These are phyloP conservation scores for Silurus asotus DNA, from an alignment of 2,113 vertebrate genomes.

Conservation along the genomic window DNA sequence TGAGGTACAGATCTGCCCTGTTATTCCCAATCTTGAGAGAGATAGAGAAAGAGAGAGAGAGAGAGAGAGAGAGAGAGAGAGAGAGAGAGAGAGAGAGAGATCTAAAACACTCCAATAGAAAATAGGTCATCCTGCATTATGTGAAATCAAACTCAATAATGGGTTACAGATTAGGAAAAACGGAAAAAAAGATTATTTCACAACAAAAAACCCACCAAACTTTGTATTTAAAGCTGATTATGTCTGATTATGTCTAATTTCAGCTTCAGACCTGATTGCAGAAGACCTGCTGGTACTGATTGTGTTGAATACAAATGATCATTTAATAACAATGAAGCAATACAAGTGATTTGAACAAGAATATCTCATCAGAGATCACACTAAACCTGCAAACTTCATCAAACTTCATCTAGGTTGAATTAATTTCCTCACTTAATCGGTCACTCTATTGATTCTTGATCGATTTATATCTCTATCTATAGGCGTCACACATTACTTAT, in stretches of 20 bases:
- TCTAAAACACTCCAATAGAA: neutral
- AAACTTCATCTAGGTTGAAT: neutral
- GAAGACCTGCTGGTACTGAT: neutral
- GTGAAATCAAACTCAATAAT: neutral
- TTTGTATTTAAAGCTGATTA: neutral
- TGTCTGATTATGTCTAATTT: neutral
- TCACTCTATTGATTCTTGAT: neutral
- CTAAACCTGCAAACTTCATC: neutral
- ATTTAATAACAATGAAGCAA: neutral
- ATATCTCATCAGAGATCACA: neutral
- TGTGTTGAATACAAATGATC: neutral
- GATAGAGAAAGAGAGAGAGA: slow-evolving; percentile 17
- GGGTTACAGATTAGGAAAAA: neutral
- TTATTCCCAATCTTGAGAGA: slow-evolving; percentile 29
- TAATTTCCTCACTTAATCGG: neutral
- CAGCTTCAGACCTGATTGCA: neutral
- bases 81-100: slow-evolving; percentile 11
- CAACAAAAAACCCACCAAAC: neutral
- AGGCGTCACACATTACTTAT: neutral
- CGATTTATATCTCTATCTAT: neutral
- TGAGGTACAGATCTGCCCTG: slow-evolving; percentile 48
- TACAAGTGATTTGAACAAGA: neutral
- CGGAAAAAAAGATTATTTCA: too few relatives aligned
- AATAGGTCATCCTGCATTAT: neutral
- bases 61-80: slow-evolving; percentile 27